phyloP scores from a whole-genome alignment of 1,140 invertebrate genomes.

The Bombus pascuorum region DNA sequence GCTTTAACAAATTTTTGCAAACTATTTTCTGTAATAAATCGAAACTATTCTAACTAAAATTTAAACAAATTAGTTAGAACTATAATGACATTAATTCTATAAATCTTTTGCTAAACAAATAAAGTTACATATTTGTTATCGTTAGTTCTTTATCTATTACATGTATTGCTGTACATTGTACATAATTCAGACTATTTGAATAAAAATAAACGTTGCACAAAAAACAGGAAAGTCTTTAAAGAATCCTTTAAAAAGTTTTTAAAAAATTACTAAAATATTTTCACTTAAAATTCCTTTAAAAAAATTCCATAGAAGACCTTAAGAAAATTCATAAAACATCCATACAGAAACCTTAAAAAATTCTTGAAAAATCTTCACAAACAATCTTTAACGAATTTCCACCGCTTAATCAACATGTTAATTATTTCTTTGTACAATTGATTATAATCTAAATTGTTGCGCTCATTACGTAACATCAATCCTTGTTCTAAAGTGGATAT shows the following conservation, averaged over 20 bases:
- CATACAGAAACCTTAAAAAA: too few species aligned
- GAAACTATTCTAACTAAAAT: background rate
- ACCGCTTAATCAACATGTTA: too few species aligned
- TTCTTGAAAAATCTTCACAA: too few species aligned
- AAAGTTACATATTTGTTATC: background rate
- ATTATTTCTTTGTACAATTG: background rate
- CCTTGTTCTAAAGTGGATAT: slow-evolving; percentile 10
- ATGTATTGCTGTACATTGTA: slow-evolving; percentile 53
- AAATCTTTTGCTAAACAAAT: background rate
- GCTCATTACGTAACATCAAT: slow-evolving; percentile 35
- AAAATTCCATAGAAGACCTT: too few species aligned
- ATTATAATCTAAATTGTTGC: slow-evolving; percentile 16
- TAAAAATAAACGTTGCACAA: slow-evolving; percentile 47
- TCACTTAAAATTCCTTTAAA: background rate
- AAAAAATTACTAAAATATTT: background rate
- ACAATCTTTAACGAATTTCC: too few species aligned
- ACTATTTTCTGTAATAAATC: background rate
- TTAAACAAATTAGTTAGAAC: background rate
- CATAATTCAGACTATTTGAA: slow-evolving; percentile 37
- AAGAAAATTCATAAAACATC: too few species aligned
- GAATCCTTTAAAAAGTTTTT: background rate
- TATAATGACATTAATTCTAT: background rate
- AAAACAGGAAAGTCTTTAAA: background rate
- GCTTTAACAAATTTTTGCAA: background rate
- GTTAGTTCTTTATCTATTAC: slow-evolving; percentile 9